phyloP scores from a whole-genome alignment of 2,888 invertebrate species.

The Synanthedon formicaeformis region DNA sequence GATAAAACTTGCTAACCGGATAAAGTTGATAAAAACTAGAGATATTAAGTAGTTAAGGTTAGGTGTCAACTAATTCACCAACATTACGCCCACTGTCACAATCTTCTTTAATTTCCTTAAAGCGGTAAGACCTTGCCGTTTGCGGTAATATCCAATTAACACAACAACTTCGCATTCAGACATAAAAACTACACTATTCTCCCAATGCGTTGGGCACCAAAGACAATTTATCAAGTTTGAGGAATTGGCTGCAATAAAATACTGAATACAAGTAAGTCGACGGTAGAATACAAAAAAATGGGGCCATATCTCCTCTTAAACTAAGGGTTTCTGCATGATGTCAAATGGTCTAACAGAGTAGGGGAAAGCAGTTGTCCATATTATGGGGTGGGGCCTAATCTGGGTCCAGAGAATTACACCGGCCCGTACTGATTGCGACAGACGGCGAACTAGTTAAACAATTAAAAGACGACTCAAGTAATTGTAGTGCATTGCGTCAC shows the following conservation, averaged over 20 bases:
- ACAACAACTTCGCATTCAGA: background rate
- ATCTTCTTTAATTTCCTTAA: background rate
- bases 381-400: no score
- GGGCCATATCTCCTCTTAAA: no score
- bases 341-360: no score
- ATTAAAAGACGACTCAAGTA: constrained; percentile 3
- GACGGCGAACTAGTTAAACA: background rate
- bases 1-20: background rate
- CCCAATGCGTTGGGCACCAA: no score
- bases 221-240: no score
- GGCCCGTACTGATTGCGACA: background rate
- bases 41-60: no score
- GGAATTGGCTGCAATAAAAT: no score
- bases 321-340: no score
- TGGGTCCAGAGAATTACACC: no score
- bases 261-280: no score
- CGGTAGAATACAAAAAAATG: no score
- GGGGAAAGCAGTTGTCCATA: no score
- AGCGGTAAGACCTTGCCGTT: background rate
- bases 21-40: background rate
- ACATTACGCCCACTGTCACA: background rate
- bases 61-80: background rate
- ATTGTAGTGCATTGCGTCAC: constrained; percentile 1
- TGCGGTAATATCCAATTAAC: background rate
- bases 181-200: background rate